Base-by-base conservation (phyloP, 1,140 invertebrate species). In the Coptotermes formosanus region DNA sequence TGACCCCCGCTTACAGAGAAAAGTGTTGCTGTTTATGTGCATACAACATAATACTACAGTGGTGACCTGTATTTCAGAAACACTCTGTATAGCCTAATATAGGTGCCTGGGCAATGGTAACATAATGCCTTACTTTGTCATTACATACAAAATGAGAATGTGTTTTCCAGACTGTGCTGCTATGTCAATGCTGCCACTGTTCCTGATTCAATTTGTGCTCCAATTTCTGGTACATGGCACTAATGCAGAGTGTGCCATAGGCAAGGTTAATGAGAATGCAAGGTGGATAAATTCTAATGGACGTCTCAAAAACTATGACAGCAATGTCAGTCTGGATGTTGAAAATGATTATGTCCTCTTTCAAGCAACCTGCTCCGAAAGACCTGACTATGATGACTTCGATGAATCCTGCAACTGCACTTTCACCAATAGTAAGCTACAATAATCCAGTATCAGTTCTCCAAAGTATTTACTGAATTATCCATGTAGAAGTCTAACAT, bases 161-260 rank as follows among this genome's bases (percentile, higher is more conserved):
- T 55, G 52, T 55, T 25, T 75, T 75, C 8, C 64, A 75, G 64
- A 75, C 25, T n/a, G 64, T 75, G 25, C 64, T 75, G 64, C 64
- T 75, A 75, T 75, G 64, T 75, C 64, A 75, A n/a, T 75, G 64
- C n/a, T 75, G 64, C 25, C 64, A 75, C 16, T 25, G 64, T 75
- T 75, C 25, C 11, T 75, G 64, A 0, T 75, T 25, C 64, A 7
- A 75, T 30, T 30, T 11, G 9, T 30, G 25, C 64, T 75, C 11
- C 25, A 75, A 12, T 30, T 75, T 30, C 25, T 75, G 64, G 25
- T 30, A 75, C 6, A 75, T 25, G n/a, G 64, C n/a, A 11, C 25
- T 25, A 75, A 75, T 75, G 64, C 64, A 30, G n/a, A 75, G 25
- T 75, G 64, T 75, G 25, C 64, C 64, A 25, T 75, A 75, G 64